Conservation (phyloP, 1,140 invertebrate genomes). For the Lepidurus packardi region DNA sequence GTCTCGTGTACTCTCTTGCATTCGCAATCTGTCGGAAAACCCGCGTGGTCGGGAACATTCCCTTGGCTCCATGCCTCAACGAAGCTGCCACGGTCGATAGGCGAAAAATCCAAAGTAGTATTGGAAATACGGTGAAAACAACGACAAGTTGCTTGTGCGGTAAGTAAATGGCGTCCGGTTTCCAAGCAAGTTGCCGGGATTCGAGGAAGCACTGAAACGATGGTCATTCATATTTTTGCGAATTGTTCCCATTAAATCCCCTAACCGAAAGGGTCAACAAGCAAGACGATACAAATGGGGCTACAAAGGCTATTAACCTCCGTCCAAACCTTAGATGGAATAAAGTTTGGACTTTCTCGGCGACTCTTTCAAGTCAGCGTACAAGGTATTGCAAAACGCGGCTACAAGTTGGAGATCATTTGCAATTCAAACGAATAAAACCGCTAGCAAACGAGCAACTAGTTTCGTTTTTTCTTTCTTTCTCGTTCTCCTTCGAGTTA, state of each 20-base stretch:
- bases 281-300: not conserved
- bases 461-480: not conserved
- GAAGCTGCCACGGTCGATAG: not conserved
- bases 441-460: not conserved
- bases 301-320: not conserved
- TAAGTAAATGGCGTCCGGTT: not conserved
- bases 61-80: not conserved
- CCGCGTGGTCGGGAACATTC: not conserved
- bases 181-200: conserved; percentile 1
- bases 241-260: not conserved
- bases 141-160: not conserved
- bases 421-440: not conserved
- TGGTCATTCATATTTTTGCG: not conserved
- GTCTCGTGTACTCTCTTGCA: not conserved
- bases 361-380: not conserved
- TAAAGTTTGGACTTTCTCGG: not conserved
- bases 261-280: not conserved
- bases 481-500: not conserved
- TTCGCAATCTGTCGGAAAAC: not conserved
- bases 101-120: not conserved
- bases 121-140: not conserved
- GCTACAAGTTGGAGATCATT: not conserved
- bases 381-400: not conserved
- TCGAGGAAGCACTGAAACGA: not conserved
- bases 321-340: not conserved